Percentiles rank a stretch among this genome's conserved stretches.
phyloP scores from a whole-genome alignment of 2,797 vertebrate genomes.

The Schizothorax lantsangensis region DNA sequence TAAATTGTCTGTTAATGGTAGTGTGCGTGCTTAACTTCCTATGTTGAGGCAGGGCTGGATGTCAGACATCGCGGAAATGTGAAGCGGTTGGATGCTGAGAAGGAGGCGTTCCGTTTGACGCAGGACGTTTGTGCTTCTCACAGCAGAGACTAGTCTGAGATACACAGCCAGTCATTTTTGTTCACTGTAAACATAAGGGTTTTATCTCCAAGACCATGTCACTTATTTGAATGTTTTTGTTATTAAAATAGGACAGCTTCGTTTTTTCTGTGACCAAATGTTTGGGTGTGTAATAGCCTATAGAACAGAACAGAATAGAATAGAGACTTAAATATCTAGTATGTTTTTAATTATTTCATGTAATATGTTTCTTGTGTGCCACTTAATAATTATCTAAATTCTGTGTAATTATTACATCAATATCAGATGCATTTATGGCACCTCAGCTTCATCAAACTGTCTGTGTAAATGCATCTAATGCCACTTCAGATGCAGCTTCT shows the following conservation, averaged over 20 bases:
- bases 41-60: neutral
- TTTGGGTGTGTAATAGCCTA: neutral
- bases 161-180: neutral
- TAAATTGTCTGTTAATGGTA: neutral
- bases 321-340: neutral
- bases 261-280: neutral
- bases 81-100: constrained; percentile 17
- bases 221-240: neutral
- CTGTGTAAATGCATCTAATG: no score
- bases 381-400: no score
- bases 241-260: neutral
- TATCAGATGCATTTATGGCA: no score
- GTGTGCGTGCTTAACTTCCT: constrained; percentile 28
- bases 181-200: neutral
- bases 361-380: no score
- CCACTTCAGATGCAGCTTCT: no score
- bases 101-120: constrained; percentile 48
- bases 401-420: no score
- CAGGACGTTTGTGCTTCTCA: constrained; percentile 57
- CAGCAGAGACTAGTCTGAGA: neutral
- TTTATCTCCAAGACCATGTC: neutral
- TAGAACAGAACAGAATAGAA: neutral
- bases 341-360: neutral
- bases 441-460: no score
- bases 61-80: constrained; percentile 34